Conservation (phyloP, 35 echinoderm and acorn worm species). For the Amphiura filiformis region DNA sequence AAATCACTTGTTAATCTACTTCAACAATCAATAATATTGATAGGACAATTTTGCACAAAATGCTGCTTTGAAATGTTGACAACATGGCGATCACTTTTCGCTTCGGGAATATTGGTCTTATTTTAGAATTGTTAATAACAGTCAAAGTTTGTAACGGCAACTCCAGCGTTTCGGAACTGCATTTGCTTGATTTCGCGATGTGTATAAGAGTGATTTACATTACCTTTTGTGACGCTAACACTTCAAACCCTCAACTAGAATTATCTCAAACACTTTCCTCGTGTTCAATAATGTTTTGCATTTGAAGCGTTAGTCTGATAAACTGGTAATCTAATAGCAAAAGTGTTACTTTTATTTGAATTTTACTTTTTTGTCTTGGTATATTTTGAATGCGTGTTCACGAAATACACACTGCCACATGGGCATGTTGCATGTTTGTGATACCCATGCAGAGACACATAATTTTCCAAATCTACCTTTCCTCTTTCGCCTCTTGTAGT, state of each 20-base stretch:
- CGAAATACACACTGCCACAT: too few relatives aligned
- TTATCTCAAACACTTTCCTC: background rate
- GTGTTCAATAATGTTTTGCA: background rate
- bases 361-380: too few relatives aligned
- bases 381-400: too few relatives aligned
- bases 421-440: too few relatives aligned
- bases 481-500: too few relatives aligned
- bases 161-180: background rate
- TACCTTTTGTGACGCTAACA: background rate
- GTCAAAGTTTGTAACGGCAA: conserved; percentile 7
- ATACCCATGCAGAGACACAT: too few relatives aligned
- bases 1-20: conserved; percentile 10
- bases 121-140: background rate
- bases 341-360: too few relatives aligned
- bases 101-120: background rate
- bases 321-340: background rate
- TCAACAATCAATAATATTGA: too few relatives aligned
- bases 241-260: conserved; percentile 1
- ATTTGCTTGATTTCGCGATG: background rate
- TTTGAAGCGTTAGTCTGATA: conserved; percentile 13
- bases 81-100: too few relatives aligned
- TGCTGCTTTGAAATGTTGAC: too few relatives aligned
- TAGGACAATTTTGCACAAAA: too few relatives aligned
- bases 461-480: too few relatives aligned
- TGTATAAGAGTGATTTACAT: conserved; percentile 7